Conservation (phyloP, 1,140 invertebrate species). For the Saxidomus purpurata region DNA sequence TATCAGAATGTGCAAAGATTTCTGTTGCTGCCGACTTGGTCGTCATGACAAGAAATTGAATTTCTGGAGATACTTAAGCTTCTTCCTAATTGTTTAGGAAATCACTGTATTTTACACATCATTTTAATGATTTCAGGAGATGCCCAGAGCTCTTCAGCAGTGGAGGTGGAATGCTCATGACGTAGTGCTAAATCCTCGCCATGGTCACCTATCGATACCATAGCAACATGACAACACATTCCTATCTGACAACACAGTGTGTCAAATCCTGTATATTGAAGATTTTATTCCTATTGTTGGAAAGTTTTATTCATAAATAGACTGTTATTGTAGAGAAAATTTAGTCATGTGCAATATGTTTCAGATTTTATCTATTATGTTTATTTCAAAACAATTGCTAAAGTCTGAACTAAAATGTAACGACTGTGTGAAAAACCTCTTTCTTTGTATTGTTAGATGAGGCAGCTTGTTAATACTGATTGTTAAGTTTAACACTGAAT, state of each 20-base stretch:
- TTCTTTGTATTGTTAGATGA: background rate
- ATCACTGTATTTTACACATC: no score
- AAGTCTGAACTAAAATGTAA: background rate
- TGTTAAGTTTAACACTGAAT: no score
- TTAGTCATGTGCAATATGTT: slow-evolving; percentile 33
- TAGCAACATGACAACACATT: slow-evolving; percentile 54
- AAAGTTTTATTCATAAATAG: background rate
- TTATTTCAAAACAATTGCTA: background rate
- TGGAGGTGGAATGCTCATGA: slow-evolving; percentile 66
- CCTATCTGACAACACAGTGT: slow-evolving; percentile 29
- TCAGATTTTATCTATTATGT: background rate
- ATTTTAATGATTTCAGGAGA: slow-evolving; percentile 52
- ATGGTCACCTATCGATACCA: slow-evolving; percentile 17
- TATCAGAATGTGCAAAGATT: no score
- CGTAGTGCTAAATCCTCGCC: slow-evolving; percentile 18
- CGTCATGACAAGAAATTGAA: no score
- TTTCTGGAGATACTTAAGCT: no score
- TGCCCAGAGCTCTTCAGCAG: slow-evolving; percentile 52
- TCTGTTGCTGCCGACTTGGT: no score
- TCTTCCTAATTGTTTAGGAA: no score
- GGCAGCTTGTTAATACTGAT: no score
- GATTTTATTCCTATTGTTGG: background rate
- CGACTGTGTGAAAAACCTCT: background rate
- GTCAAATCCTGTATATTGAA: background rate
- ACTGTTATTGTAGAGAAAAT: background rate